Evolutionary conservation across 2,888 invertebrate genomes (phyloP).

Genomic region (Amphipoea lucens): DNA sequence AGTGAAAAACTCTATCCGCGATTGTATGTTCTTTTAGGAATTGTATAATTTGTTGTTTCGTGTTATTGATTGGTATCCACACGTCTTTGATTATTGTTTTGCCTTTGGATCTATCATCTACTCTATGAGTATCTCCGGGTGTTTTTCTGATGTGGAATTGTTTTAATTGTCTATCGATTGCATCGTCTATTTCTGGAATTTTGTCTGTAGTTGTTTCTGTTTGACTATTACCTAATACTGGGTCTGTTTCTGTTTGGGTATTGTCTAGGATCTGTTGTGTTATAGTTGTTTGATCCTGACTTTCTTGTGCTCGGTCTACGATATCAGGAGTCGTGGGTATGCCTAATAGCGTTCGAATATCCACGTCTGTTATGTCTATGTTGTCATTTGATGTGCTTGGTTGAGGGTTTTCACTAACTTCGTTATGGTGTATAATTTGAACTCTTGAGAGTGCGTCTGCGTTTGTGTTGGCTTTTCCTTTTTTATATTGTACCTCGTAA

Average conservation of each 20-base stretch:
- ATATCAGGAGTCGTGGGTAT: too few species aligned
- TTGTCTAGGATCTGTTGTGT: too few species aligned
- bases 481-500: too few species aligned
- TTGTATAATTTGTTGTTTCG: conserved; percentile 53
- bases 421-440: conserved; percentile 49
- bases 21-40: conserved; percentile 33
- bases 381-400: conserved; percentile 9
- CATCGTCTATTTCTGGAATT: conserved; percentile 51
- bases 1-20: conserved; percentile 14
- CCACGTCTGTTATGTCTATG: not conserved
- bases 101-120: conserved; percentile 58
- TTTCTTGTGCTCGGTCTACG: too few species aligned
- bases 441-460: conserved; percentile 59
- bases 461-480: conserved; percentile 7
- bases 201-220: too few species aligned
- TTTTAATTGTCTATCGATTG: conserved; percentile 66
- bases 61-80: conserved; percentile 32
- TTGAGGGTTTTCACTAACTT: not conserved
- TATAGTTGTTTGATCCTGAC: too few species aligned
- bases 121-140: conserved; percentile 52
- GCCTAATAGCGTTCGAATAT: conserved; percentile 9
- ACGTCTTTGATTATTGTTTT: conserved; percentile 32
- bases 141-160: conserved; percentile 63
- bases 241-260: too few species aligned
- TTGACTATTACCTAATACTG: too few species aligned